Conservation (phyloP, 2,888 invertebrate species). For the Chymomyza amoena region DNA sequence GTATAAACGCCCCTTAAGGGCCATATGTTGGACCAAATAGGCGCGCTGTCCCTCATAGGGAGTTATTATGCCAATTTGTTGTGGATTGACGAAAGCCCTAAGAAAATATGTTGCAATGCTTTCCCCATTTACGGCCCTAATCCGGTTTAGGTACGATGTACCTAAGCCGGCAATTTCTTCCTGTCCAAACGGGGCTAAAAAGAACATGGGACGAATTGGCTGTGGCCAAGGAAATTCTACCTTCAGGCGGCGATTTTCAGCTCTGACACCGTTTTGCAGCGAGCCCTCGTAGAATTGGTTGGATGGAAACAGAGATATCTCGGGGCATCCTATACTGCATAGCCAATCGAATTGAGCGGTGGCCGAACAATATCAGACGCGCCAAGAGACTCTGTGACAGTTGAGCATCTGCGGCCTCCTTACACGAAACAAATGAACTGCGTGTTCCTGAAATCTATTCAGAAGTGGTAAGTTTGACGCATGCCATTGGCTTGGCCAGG, state of each 20-base stretch:
- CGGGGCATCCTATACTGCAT: conserved; percentile 99
- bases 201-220: conserved; percentile 98
- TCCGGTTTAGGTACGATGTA: conserved; percentile 98
- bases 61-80: conserved; percentile 99
- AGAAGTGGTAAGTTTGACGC: conserved; percentile 98
- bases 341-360: conserved; percentile 96
- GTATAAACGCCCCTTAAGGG: conserved; percentile 98
- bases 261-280: conserved; percentile 98
- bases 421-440: conserved; percentile 99
- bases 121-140: conserved; percentile 99
- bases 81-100: conserved; percentile 96
- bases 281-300: conserved; percentile 99
- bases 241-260: conserved; percentile 94
- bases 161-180: conserved; percentile 99
- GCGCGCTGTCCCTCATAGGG: conserved; percentile 99
- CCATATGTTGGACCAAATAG: conserved; percentile 98
- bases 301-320: conserved; percentile 97
- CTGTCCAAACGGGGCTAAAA: conserved; percentile 98
- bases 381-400: conserved; percentile 98
- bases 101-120: conserved; percentile 97
- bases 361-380: conserved; percentile 96
- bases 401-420: conserved; percentile 98
- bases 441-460: conserved; percentile 98
- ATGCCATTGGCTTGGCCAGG: conserved; percentile 96
- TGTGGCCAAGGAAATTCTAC: conserved; percentile 99